Evolutionary conservation across 2,797 vertebrate species (phyloP), one percentile per base, ranked within the genome.

Genomic region (Phaenicophaeus curvirostris): DNA sequence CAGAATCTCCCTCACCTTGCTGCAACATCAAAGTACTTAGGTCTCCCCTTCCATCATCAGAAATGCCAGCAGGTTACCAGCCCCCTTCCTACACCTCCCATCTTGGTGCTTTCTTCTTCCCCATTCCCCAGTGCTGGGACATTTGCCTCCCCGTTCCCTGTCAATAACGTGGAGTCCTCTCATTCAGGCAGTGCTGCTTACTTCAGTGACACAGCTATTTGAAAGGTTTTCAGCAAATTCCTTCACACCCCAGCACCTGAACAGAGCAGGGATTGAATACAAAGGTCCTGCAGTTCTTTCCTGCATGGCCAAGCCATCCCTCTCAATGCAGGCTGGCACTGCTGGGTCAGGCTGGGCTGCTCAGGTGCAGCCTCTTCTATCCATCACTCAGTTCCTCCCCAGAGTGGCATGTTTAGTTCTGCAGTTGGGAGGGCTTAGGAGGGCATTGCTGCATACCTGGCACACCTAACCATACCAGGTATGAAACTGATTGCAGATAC

Each of bases 261-360:
- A 41, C 4, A 44, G 48, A 62, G 35, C 9, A 59, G 30, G n/a
- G 44, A 44, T n/a, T 30, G 35, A 59, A 19, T 46, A 9, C 2
- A 1, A 3, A 63, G 15, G 30, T 79, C 62, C 46, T 63, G 30
- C 41, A 48, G 24, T 42, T 33, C 35, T 58, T 59, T 61, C 20
- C 15, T 20, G 17, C 17, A 2, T 1, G 27, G 57, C 41, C 2
- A 2, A 63, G 37, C 13, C 42, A 0, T 42, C 27, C 25, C 41
- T 50, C 21, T 37, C 21, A 6, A 16, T 16, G 8, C 44, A 59
- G n/a, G 50, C 12, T 55, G 50, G 23, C 35, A 33, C 6, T 37
- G 35, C 35, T 19, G 30, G 30, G n/a, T 21, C 44, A 13, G 46
- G 55, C 30, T 58, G 39, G 50, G 23, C 35, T 78, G 53, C 62